Evolutionary conservation across 2,113 vertebrate species (phyloP).

Genomic region (Boleophthalmus pectinirostris): DNA sequence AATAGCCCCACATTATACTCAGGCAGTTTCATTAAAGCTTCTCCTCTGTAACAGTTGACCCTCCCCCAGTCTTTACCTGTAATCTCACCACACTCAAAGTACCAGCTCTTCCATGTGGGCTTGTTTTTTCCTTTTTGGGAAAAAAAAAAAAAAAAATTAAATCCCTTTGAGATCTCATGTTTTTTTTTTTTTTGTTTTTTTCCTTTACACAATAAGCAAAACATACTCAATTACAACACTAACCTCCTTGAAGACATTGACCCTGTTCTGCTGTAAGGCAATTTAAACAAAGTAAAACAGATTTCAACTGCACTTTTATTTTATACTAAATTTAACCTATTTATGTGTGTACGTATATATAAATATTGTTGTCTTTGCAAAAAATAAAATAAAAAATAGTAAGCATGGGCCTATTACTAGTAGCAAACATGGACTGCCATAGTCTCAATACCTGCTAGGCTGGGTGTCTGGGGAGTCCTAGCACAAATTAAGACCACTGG

Average conservation of each 20-base stretch:
- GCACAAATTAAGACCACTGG: background rate
- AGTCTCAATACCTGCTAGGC: too few relatives aligned
- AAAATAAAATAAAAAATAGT: too few relatives aligned
- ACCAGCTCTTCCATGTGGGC: background rate
- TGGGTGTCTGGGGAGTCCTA: too few relatives aligned
- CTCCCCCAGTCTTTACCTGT: background rate
- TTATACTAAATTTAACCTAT: background rate
- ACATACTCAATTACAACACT: background rate
- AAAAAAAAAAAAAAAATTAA: background rate
- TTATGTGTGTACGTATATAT: too few relatives aligned
- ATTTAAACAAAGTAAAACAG: background rate
- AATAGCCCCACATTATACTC: background rate
- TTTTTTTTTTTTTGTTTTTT: background rate
- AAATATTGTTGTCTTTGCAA: too few relatives aligned
- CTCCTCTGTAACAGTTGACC: constrained; percentile 1
- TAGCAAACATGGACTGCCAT: too few relatives aligned
- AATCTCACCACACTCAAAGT: constrained; percentile 6
- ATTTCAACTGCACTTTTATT: background rate
- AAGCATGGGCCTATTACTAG: too few relatives aligned
- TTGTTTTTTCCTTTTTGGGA: background rate
- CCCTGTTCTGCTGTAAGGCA: background rate
- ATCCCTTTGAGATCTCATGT: background rate
- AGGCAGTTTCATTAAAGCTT: constrained; percentile 6
- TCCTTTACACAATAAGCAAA: background rate
- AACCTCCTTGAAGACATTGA: background rate